Conservation (phyloP, 2,797 vertebrate species). For the Peromyscus melanophrys region DNA sequence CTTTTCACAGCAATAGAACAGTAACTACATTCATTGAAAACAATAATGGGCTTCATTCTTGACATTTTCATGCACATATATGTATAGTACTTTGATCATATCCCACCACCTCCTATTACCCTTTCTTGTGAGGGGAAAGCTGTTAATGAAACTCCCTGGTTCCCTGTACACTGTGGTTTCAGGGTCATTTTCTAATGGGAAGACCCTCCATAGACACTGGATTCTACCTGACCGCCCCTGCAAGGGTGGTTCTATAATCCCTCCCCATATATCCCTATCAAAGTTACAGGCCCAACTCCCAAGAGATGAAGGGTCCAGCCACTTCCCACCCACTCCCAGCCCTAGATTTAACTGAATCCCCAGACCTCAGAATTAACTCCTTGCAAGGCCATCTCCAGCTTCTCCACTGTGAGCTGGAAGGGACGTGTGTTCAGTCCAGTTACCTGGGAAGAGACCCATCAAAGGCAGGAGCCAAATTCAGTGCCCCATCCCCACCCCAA, state of each 20-base stretch:
- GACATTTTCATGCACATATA: neutral
- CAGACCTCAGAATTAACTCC: slow-evolving; percentile 93
- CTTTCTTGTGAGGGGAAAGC: neutral
- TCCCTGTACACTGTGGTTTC: neutral
- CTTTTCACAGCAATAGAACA: neutral
- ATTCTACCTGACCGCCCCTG: neutral
- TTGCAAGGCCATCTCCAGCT: slow-evolving; percentile 93
- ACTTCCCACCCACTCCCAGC: neutral
- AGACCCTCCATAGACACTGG: neutral
- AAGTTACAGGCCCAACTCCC: rapidly evolving
- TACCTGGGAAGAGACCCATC: slow-evolving; percentile 88
- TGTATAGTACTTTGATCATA: neutral
- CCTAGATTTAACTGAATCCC: neutral
- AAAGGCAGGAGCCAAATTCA: neutral
- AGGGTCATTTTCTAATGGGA: neutral
- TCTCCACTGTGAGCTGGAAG: slow-evolving; percentile 96
- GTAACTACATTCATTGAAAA: neutral
- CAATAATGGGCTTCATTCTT: neutral
- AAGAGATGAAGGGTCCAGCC: neutral
- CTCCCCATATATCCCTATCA: neutral
- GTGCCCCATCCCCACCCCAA: rapidly evolving
- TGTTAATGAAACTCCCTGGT: neutral
- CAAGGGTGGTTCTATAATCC: neutral
- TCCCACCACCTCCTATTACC: neutral
- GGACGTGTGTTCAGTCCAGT: slow-evolving; percentile 90